Evolutionary conservation across 2,888 invertebrate species (phyloP), one percentile per base, ranked within the genome.

Genomic region (Cerastoderma edule): DNA sequence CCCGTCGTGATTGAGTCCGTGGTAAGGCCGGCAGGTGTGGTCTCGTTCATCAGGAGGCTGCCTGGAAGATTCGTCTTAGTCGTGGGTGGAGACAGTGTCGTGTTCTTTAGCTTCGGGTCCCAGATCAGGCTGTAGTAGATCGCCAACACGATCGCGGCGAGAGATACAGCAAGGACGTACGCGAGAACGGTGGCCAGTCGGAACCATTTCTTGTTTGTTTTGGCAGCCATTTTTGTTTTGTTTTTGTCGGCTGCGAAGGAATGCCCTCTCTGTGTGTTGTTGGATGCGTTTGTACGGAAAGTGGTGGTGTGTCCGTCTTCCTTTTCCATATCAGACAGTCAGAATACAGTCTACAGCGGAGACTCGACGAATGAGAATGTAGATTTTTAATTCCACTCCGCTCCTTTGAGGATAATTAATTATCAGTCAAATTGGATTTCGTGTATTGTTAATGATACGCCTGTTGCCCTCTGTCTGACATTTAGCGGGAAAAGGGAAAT

Each of bases 91-190:
- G 83, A 60, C 16, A 83, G 63, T 4, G 85, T 79, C 28, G 84
- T 79, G 5, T 83, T 84, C 71, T 86, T 89, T 22, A 91, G 80
- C 72, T 95, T 95, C 27, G 97, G 97, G 93, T 97, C 96, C 98
- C 98, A 98, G 92, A 98, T 95, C 94, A 98, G 96, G 88, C 97
- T 96, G 94, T 98, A 98, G 94, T 98, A 98, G 67, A 97, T 95
- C 19, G 97, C 97, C 83, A 98, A 94, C 94, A 98, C 96, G 89
- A 98, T 97, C 67, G 98, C 98, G 27, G 97, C 98, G 90, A 98
- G 94, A 56, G 98, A 98, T 87, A 98, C 98, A 92, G 97, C 96
- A 93, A 98, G 96, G 85, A 98, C 96, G 94, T 98, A 98, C 67
- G 97, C 96, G 89, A 98, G 95, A 85, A 98, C 98, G 28, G 98